Percentiles rank a stretch among this genome's conserved stretches.
These are phyloP conservation scores for Leptinotarsa lineolata DNA, from an alignment of 1,140 invertebrate genomes.

Conservation along the genomic window DNA sequence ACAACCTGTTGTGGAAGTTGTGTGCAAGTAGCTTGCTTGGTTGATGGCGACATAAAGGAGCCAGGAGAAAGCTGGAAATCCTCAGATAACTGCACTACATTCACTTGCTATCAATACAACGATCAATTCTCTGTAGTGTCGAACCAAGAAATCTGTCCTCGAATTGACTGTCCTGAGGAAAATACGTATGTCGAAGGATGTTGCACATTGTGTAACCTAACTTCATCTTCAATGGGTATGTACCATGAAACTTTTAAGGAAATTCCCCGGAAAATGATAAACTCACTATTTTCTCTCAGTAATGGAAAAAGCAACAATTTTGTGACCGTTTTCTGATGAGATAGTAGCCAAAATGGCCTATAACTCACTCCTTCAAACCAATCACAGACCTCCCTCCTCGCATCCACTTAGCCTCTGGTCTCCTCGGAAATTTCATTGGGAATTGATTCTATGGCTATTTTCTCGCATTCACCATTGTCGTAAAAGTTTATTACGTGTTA, in stretches of 20 bases:
- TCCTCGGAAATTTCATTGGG: too few species aligned
- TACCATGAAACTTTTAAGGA: not conserved
- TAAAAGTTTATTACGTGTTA: too few species aligned
- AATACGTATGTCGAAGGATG: constrained; percentile 66
- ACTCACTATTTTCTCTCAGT: too few species aligned
- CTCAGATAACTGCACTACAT: constrained; percentile 70
- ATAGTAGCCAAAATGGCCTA: not conserved
- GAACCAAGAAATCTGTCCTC: constrained; percentile 63
- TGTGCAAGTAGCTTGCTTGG: constrained; percentile 66
- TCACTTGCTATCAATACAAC: constrained; percentile 58
- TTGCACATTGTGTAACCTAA: constrained; percentile 67
- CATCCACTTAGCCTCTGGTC: too few species aligned
- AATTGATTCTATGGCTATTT: too few species aligned
- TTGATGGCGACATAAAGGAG: constrained; percentile 62
- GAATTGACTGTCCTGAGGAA: constrained; percentile 63
- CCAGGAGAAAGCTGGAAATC: constrained; percentile 65
- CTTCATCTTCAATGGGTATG: constrained; percentile 57
- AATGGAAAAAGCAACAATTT: too few species aligned
- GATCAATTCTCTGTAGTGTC: constrained; percentile 62
- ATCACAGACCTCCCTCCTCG: too few species aligned
- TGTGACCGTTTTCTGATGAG: not conserved
- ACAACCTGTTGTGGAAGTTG: constrained; percentile 74
- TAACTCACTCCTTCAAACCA: too few species aligned
- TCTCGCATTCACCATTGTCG: too few species aligned
- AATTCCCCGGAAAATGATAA: too few species aligned